Base-by-base conservation (phyloP, 2,797 vertebrate species). In the Semotilus atromaculatus region DNA sequence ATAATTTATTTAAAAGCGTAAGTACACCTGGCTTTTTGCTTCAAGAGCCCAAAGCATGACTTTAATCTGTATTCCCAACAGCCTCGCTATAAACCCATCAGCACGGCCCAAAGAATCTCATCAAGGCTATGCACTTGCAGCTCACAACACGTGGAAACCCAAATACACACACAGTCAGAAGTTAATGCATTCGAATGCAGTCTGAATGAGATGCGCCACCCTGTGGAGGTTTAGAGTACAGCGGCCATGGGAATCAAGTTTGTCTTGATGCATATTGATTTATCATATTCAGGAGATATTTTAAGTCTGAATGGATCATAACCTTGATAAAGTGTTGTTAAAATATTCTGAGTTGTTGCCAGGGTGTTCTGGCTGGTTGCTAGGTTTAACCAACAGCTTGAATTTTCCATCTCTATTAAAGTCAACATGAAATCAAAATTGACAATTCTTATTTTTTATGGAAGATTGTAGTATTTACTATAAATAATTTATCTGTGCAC, bases 1-100 rank as follows among this genome's bases (percentile, higher is more conserved):
- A n/a, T n/a, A n/a, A n/a, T 84, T 86, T 74, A 86, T 87, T 86
- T 78, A 82, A 88, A 84, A 75, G 83, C 80, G 82, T 83, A 79
- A 75, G 81, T 78, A 79, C 80, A 88, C 84, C 87, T 89, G 86
- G 43, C 62, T 87, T 82, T 86, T 72, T 80, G 62, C 70, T 73
- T 85, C 62, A 88, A 87, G 71, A 87, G 40, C 48, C 62, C 53
- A 72, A 84, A 68, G 77, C 76, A 88, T 83, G 79, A 55, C 74
- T 86, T 87, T 85, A 80, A 88, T 87, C 81, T 86, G 62, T 76
- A 58, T 60, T 80, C 67, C 70, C 36, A 58, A 60, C 19, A 70
- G 53, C 45, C 21, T 26, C 55, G 62, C 36, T 53, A 58, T 88
- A 84, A 85, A 67, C 76, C 68, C 85, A 86, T 85, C 83, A 76